A percentile compares a stretch with the other conserved stretches of the same genome.
These are phyloP conservation scores for Thysanoteuthis rhombus DNA, from an alignment of 2,888 invertebrate genomes.

Conservation along the genomic window DNA sequence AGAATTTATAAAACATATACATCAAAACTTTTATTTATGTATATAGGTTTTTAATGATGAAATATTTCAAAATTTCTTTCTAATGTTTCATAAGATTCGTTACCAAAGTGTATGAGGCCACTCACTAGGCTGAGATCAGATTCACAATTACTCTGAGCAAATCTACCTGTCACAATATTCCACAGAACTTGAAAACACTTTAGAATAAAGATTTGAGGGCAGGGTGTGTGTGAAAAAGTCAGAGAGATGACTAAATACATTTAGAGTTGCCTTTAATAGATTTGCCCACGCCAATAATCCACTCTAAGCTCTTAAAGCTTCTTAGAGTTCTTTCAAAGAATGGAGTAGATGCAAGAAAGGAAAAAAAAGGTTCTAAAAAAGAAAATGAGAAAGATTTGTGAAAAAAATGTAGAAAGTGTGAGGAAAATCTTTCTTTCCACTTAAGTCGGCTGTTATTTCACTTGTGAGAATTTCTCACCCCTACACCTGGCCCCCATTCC, in stretches of 20 bases:
- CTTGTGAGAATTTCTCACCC: not conserved
- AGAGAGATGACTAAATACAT: not conserved
- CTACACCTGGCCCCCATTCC: no score
- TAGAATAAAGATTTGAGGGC: not conserved
- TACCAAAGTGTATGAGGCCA: not conserved
- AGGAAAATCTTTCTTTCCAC: not conserved
- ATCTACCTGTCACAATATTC: not conserved
- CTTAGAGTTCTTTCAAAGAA: not conserved
- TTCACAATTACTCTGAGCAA: not conserved
- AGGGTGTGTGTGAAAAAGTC: not conserved
- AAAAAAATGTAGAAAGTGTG: not conserved
- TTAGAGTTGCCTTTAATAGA: not conserved
- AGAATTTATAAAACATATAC: no score
- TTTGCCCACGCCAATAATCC: not conserved
- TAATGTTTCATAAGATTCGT: not conserved
- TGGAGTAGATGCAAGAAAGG: not conserved
- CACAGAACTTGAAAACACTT: not conserved
- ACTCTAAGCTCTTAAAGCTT: conserved; percentile 12
- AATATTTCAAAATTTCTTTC: not conserved
- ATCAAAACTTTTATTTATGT: no score
- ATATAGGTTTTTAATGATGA: not conserved
- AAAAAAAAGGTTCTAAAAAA: not conserved
- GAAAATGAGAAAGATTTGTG: not conserved
- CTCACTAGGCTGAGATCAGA: not conserved
- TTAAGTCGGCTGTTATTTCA: not conserved